phyloP scores from a whole-genome alignment of 2,113 vertebrate genomes.

The human region GRCh38 chr21:6032501-6033000 shows the following conservation, averaged over 20 bases:
- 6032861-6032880: neutral
- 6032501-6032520: no score
- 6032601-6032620: fast-evolving
- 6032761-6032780: neutral
- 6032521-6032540: neutral
- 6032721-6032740: fast-evolving
- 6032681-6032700: neutral
- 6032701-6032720: fast-evolving
- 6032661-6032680: neutral
- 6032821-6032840: neutral
- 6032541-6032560: no score
- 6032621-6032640: neutral
- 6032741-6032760: no score
- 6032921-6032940: neutral
- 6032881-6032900: no score
- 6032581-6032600: fast-evolving
- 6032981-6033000: no score
- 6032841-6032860: neutral
- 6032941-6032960: fast-evolving
- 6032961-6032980: no score
- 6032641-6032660: neutral
- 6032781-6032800: fast-evolving
- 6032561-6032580: no score
- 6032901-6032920: neutral
- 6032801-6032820: neutral